Conservation (phyloP, 2,797 vertebrate genomes). For the Crocodylus rhombifer region DNA sequence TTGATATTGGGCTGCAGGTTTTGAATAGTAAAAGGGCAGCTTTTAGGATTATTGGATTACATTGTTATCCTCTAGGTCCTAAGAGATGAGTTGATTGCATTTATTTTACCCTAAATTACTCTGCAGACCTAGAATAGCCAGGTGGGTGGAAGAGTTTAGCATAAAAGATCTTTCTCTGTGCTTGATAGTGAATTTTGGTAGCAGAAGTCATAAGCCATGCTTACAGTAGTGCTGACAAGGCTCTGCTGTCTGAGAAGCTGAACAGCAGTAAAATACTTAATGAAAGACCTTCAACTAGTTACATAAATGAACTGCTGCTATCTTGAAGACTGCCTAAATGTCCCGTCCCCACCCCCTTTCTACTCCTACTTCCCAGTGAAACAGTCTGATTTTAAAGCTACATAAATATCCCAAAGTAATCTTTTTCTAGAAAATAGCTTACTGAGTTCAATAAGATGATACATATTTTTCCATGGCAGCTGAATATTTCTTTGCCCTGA, state of each 20-base stretch:
- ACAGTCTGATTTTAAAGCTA: too few relatives aligned
- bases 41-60: constrained; percentile 39
- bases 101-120: not conserved
- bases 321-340: not conserved
- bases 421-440: not conserved
- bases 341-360: too few relatives aligned
- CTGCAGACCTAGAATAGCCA: not conserved
- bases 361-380: too few relatives aligned
- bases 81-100: constrained; percentile 22
- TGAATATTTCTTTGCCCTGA: not conserved
- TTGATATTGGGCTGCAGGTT: not conserved
- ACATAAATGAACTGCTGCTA: not conserved
- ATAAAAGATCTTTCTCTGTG: not conserved
- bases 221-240: not conserved
- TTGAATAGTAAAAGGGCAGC: not conserved
- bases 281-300: not conserved
- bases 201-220: not conserved
- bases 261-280: not conserved
- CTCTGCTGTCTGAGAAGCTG: not conserved
- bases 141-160: not conserved
- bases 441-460: not conserved
- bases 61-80: not conserved
- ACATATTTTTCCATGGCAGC: not conserved
- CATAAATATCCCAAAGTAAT: too few relatives aligned
- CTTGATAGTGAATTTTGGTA: not conserved